Evolutionary conservation across 2,888 invertebrate genomes (phyloP), one percentile per base, ranked within the genome.

Genomic region (Pyrrhosoma nymphula): DNA sequence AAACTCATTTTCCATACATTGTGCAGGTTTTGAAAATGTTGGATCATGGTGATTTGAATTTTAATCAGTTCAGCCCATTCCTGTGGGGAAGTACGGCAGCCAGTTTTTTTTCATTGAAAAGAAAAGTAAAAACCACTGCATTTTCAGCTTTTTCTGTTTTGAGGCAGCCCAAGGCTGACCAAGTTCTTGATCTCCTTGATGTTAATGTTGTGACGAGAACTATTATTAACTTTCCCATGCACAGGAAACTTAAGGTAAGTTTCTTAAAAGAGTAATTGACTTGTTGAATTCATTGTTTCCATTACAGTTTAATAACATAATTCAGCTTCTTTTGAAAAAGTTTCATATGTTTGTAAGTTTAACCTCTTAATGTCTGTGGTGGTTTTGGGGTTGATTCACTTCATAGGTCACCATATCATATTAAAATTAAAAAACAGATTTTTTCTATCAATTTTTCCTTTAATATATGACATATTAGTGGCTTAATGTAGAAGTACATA

Each of bases 51-150:
- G 98, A 98, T 95, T 97, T 98, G 95, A 97, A 98, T 39, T 97
- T 98, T 23, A 97, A 97, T 95, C 97, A 98, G 96, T 98, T 97
- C 96, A 98, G 98, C 96, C 99, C 99, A 0, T 98, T 98, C 96
- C 97, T 99, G 0, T 99, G 98, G 98, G 99, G 99, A 0, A 98
- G 98, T 96, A 98, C 98, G 4, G 99, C 99, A 0, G 98, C 98
- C 0, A 98, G 98, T 95, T 98, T 98, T 96, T 99, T 98, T 96
- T 96, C 96, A 12, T 96, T 96, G 39, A 96, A 96, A 95, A 96
- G 96, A 90, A 95, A 95, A 95, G 95, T 95, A 95, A 95, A 95
- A 91, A 95, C 96, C 88, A 95, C 95, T 95, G 97, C 97, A 30
- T 97, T 97, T 95, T 96, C 97, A 0, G 97, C 97, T 63, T 97